These are phyloP conservation scores for Gymnarchus niloticus DNA, from an alignment of 2,113 vertebrate genomes.

Conservation along the genomic window DNA sequence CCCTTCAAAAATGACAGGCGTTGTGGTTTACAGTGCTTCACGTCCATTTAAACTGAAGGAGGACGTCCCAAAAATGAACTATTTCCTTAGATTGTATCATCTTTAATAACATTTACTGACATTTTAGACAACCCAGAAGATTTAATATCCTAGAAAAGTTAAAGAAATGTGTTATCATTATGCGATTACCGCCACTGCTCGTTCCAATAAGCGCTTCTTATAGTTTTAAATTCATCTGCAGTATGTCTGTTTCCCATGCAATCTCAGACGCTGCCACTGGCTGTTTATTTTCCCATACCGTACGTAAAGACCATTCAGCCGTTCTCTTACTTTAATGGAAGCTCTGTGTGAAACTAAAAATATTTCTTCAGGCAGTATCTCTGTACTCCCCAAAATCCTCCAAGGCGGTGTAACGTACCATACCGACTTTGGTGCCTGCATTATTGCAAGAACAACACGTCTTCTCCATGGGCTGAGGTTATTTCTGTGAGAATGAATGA, in stretches of 20 bases:
- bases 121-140: constrained; percentile 62
- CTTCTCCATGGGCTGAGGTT: constrained; percentile 45
- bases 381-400: background rate
- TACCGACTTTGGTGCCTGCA: constrained; percentile 26
- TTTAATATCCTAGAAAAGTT: constrained; percentile 43
- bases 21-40: constrained; percentile 33
- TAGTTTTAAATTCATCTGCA: background rate
- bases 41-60: constrained; percentile 43
- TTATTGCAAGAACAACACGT: constrained; percentile 46
- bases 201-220: constrained; percentile 43
- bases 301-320: background rate
- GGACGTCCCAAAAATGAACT: constrained; percentile 37
- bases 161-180: too few relatives aligned
- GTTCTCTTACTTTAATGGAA: background rate
- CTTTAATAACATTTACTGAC: constrained; percentile 57
- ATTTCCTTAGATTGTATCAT: constrained; percentile 42
- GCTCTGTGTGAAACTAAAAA: background rate
- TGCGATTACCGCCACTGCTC: too few relatives aligned
- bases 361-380: background rate
- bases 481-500: constrained; percentile 63
- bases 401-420: background rate
- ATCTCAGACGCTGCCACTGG: too few relatives aligned
- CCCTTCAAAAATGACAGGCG: constrained; percentile 27
- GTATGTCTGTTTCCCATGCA: background rate
- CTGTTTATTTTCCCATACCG: constrained; percentile 19